Base-by-base conservation (phyloP, 2,888 invertebrate species). In the Chorisops tibialis region DNA sequence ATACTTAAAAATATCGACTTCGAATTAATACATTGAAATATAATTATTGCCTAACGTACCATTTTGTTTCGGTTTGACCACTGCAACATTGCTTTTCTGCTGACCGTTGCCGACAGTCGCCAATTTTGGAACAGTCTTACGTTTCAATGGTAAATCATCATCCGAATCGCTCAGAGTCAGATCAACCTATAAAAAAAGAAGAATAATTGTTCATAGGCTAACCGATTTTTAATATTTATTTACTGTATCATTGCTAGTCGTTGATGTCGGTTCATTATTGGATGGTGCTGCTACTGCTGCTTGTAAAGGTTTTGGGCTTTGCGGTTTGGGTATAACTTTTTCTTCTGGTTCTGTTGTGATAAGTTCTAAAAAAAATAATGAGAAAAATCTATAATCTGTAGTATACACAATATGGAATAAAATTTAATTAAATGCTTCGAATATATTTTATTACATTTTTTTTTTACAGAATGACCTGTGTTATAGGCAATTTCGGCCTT, bases 161-260 rank as follows among this genome's bases (percentile, higher is more conserved):
- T 89, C 88, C 0, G 87, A 87, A 76, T 88, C 88, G 1, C 88
- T 88, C n/a, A 82, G 67, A 0, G 89, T 89, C 66, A 89, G 79
- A 76, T 89, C 89, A 18, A 89, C 87, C 76, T 78, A 30, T 16
- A 66, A 62, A 18, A 37, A 50, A 56, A 38, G 59, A 21, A n/a
- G 52, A 35, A 47, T 30, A 24, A 2, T 16, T 39, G 18, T 24
- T n/a, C n/a, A n/a, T n/a, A n/a, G n/a, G n/a, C n/a, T n/a, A n/a
- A n/a, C n/a, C n/a, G n/a, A n/a, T n/a, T 19, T 41, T 38, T 38
- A 19, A 59, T 30, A 2, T 12, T 14, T 9, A 71, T 30, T 30
- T 45, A 77, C 77, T 30, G 76, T 76, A 69, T 77, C 77, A 70
- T 72, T 77, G 62, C 72, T 78, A 22, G 78, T 77, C 41, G 78